Conservation (phyloP, 2,113 vertebrate species). For the Semicossyphus pulcher region DNA sequence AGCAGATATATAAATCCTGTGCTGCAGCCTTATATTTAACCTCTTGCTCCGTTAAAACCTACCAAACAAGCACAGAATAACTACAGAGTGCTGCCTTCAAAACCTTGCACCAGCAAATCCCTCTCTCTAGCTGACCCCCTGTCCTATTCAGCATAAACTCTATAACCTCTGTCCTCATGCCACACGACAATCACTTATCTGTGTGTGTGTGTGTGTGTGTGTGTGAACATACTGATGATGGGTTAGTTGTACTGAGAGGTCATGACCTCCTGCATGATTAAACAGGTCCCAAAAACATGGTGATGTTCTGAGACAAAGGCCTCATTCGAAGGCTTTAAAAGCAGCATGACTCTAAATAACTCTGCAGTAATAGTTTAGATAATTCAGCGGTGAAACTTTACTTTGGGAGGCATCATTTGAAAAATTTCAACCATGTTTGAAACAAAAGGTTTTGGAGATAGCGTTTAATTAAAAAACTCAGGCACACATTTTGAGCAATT, state of each 20-base stretch:
- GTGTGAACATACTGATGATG: constrained; percentile 29
- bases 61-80: constrained; percentile 51
- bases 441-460: too few relatives aligned
- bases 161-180: constrained; percentile 56
- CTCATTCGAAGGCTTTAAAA: too few relatives aligned
- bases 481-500: constrained; percentile 8
- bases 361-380: too few relatives aligned
- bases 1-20: too few relatives aligned
- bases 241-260: constrained; percentile 11
- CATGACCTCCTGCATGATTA: constrained; percentile 12
- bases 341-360: too few relatives aligned
- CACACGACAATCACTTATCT: constrained; percentile 29
- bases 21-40: too few relatives aligned
- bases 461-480: too few relatives aligned
- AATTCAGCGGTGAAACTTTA: not conserved
- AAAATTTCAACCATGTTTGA: too few relatives aligned
- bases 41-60: constrained; percentile 27
- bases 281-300: constrained; percentile 4
- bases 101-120: constrained; percentile 70
- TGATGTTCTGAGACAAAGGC: not conserved
- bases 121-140: constrained; percentile 42
- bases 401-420: too few relatives aligned
- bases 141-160: constrained; percentile 67
- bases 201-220: constrained; percentile 7
- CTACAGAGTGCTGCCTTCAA: constrained; percentile 33